These are phyloP conservation scores for Atherinosoma microstoma DNA, from an alignment of 2,797 vertebrate genomes.

Conservation along the genomic window DNA sequence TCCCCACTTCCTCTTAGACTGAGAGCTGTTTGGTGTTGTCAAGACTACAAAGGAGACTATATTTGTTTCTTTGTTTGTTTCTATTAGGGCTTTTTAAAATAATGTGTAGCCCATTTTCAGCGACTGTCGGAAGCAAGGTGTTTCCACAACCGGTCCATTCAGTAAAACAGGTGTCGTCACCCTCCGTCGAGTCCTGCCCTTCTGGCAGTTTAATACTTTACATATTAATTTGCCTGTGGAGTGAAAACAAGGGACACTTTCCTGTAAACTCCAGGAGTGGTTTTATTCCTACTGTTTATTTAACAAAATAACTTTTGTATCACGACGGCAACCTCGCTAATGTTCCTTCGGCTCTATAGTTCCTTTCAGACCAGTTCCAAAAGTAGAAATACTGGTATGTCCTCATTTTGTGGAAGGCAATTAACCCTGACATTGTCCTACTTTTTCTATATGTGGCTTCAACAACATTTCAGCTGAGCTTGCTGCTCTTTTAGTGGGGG, in stretches of 20 bases:
- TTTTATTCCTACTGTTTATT: not conserved
- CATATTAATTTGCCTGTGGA: constrained; percentile 44
- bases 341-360: not conserved
- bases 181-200: constrained; percentile 31
- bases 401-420: not conserved
- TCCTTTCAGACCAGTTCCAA: not conserved
- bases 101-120: not conserved
- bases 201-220: constrained; percentile 29
- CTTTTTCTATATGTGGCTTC: not conserved
- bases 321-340: not conserved
- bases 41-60: not conserved
- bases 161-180: constrained; percentile 73
- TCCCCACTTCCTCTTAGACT: not conserved
- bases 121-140: constrained; percentile 34
- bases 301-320: not conserved
- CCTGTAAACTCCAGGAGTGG: not conserved
- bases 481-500: not conserved
- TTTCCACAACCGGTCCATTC: constrained; percentile 16
- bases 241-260: not conserved
- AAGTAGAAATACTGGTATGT: constrained; percentile 13
- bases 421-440: not conserved
- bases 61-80: not conserved
- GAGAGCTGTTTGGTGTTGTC: not conserved
- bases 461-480: not conserved
- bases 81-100: not conserved